These are phyloP conservation scores for Rhinatrema bivittatum DNA, from an alignment of 2,797 vertebrate species.

Conservation along the genomic window DNA sequence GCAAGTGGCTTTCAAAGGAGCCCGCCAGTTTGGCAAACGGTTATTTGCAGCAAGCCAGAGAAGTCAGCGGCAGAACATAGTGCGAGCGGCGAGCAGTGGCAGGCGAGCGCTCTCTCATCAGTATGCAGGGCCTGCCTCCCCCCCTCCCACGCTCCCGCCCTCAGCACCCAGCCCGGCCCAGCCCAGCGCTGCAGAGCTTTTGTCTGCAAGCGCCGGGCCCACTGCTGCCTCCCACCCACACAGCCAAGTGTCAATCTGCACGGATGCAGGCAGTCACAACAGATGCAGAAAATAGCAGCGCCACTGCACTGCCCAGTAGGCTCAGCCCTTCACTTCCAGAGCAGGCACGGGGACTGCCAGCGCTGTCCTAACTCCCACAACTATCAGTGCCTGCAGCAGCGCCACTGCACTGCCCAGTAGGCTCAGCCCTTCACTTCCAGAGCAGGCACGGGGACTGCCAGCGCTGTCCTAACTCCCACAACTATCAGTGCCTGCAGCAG, in stretches of 20 bases:
- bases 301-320: too few relatives aligned
- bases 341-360: too few relatives aligned
- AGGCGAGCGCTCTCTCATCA: too few relatives aligned
- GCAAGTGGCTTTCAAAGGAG: slow-evolving; percentile 96
- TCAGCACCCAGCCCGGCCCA: slow-evolving; percentile 77
- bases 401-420: too few relatives aligned
- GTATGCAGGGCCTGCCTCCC: slow-evolving; percentile 85
- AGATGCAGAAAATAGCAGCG: slow-evolving; percentile 72
- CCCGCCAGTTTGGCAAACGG: slow-evolving; percentile 86
- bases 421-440: too few relatives aligned
- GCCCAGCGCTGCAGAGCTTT: slow-evolving; percentile 81
- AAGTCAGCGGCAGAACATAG: slow-evolving; percentile 65
- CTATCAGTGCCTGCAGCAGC: too few relatives aligned
- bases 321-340: too few relatives aligned
- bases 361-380: too few relatives aligned
- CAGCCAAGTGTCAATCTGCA: slow-evolving; percentile 71
- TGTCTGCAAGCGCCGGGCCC: slow-evolving; percentile 77
- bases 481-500: too few relatives aligned
- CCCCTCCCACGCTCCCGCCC: slow-evolving; percentile 63
- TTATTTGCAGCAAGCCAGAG: slow-evolving; percentile 53
- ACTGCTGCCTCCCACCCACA: slow-evolving; percentile 71
- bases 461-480: too few relatives aligned
- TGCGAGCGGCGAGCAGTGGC: too few relatives aligned
- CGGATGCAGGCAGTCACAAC: slow-evolving; percentile 74
- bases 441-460: too few relatives aligned